phyloP scores from a whole-genome alignment of 2,797 vertebrate genomes.

The Eulemur albifrons region DNA sequence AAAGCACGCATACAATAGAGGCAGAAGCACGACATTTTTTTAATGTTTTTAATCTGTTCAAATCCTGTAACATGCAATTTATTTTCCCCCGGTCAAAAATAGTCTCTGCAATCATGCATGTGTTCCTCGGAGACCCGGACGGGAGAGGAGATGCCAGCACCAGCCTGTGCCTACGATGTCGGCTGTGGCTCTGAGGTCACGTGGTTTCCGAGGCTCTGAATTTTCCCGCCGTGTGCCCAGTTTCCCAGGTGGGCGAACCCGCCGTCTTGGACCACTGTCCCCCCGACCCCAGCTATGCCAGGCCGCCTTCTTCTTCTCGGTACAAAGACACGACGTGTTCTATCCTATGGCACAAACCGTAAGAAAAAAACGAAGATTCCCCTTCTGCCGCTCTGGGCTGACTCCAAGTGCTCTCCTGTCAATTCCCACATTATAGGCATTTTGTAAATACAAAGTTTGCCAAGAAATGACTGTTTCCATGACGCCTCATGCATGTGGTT shows the following conservation, averaged over 20 bases:
- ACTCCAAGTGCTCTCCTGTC: not conserved
- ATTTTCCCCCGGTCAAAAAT: constrained; percentile 46
- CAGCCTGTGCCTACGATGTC: constrained; percentile 20
- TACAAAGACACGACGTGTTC: not conserved
- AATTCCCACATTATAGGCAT: not conserved
- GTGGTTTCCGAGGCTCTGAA: constrained; percentile 51
- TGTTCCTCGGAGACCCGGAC: not conserved
- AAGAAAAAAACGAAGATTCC: not conserved
- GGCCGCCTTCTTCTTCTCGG: not conserved
- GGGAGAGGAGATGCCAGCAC: constrained; percentile 29
- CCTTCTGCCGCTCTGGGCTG: not conserved
- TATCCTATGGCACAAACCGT: not conserved
- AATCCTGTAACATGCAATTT: constrained; percentile 65
- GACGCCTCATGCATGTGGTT: not conserved
- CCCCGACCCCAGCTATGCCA: not conserved
- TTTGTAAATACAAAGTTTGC: not conserved
- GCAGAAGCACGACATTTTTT: constrained; percentile 62
- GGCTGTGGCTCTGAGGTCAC: constrained; percentile 30
- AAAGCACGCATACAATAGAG: constrained; percentile 81
- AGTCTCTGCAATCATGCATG: constrained; percentile 41
- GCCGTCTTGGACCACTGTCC: not conserved
- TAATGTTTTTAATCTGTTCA: constrained; percentile 78
- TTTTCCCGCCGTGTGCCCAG: constrained; percentile 45
- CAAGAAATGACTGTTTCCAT: not conserved
- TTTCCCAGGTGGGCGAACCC: not conserved